Conservation (phyloP, 2,113 vertebrate species). For the Natator depressus region DNA sequence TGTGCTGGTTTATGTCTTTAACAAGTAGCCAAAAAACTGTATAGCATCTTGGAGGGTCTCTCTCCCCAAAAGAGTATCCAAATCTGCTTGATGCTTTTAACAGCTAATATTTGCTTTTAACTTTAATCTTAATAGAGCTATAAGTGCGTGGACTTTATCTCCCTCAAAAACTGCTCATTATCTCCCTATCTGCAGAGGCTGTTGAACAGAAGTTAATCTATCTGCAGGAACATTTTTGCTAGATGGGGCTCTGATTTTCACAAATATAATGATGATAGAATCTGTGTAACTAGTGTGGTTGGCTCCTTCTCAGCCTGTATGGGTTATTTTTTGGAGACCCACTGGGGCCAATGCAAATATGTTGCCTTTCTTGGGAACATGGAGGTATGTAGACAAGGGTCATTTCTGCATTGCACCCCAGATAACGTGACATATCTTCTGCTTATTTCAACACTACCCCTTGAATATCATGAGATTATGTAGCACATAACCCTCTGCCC, state of each 20-base stretch:
- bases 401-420: background rate
- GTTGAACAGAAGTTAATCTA: conserved; percentile 6
- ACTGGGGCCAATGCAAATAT: background rate
- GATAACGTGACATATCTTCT: background rate
- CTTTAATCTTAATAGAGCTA: background rate
- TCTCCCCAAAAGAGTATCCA: background rate
- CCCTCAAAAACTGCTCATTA: conserved; percentile 23
- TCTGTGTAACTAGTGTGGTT: background rate
- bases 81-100: background rate
- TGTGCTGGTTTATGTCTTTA: background rate
- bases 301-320: background rate
- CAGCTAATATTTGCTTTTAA: conserved; percentile 1
- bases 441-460: background rate
- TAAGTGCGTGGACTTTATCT: conserved; percentile 6
- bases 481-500: background rate
- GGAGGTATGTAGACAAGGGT: background rate
- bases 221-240: conserved; percentile 28
- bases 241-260: background rate
- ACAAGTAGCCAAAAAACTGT: background rate
- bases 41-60: background rate
- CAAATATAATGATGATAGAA: background rate
- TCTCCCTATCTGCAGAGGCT: background rate
- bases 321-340: background rate
- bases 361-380: background rate
- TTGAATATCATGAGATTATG: background rate